Percentiles rank a stretch among this genome's conserved stretches.
These are phyloP conservation scores for Cephus nigrinus DNA, from an alignment of 2,888 invertebrate species.

Conservation along the genomic window DNA sequence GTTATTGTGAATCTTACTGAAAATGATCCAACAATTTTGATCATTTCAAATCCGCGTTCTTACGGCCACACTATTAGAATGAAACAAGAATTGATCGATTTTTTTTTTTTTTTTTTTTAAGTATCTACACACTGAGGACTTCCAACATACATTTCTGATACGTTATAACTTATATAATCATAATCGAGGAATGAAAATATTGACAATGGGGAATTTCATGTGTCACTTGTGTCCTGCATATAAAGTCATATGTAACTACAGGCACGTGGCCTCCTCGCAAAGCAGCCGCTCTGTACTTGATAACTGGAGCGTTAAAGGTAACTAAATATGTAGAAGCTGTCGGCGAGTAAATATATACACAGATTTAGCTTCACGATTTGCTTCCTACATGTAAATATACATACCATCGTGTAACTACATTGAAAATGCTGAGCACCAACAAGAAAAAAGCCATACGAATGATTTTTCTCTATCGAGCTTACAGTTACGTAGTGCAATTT, in stretches of 20 bases:
- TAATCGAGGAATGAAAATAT: neutral
- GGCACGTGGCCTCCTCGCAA: neutral
- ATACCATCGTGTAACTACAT: neutral
- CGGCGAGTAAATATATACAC: neutral
- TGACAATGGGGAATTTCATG: neutral
- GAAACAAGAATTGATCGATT: conserved; percentile 47
- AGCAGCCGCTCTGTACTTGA: conserved; percentile 3
- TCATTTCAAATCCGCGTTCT: neutral
- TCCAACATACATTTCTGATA: conserved; percentile 6
- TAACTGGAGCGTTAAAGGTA: conserved; percentile 9
- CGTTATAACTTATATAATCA: conserved; percentile 32
- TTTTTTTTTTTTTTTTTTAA: conserved; percentile 31
- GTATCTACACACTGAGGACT: conserved; percentile 31
- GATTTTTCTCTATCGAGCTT: neutral
- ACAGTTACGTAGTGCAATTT: neutral
- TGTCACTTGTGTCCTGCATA: neutral
- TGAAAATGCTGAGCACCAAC: neutral
- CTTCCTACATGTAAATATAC: neutral
- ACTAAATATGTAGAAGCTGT: neutral
- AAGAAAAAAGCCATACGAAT: neutral
- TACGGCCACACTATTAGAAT: conserved; percentile 7
- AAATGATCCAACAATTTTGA: neutral
- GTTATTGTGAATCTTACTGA: conserved; percentile 40
- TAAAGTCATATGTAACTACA: neutral
- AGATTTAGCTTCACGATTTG: neutral